Evolutionary conservation across 2,797 vertebrate species (phyloP), one percentile per base, ranked within the genome.

Genomic region (Bovichtus variegatus): DNA sequence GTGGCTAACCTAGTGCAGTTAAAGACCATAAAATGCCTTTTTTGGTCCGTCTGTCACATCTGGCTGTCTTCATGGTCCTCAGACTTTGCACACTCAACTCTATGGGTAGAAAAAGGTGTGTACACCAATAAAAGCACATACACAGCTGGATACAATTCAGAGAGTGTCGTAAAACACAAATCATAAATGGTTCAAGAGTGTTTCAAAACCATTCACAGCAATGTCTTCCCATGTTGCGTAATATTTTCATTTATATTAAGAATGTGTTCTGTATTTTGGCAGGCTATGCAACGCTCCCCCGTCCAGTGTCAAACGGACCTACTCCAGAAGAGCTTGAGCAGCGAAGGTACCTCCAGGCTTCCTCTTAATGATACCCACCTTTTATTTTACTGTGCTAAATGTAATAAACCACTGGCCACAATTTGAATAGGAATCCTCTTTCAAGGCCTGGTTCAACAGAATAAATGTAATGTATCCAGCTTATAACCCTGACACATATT

Each of bases 311-410:
- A 78, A 98, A 97, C 1, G 97, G 97, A 61, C 97, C 97, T 6
- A 90, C 95, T 57, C 94, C 91, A 15, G 97, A 97, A 78, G 97
- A 98, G 77, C 49, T 95, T 55, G 97, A 98, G 78, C 96, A 96
- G 89, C 94, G 93, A 86, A 96, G 97, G 97, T 98, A 95, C 23
- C 43, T 11, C 47, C 4, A 67, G n/a, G 58, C 55, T 43, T 71
- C 4, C 12, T 54, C n/a, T 50, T 27, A 29, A 61, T 38, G 8
- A 15, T 51, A 23, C 38, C 13, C 2, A 12, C 21, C 21, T 70
- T 54, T 54, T 13, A 4, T 38, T 70, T 47, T 23, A 16, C 8
- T 31, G 2, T 60, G 16, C 8, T 46, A 4, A 64, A 53, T 76
- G 27, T 61, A 9, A 21, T 29, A 51, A 29, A 68, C 9, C 0